These are phyloP conservation scores for Zonotrichia leucophrys DNA, from an alignment of 2,113 vertebrate species.

Conservation along the genomic window DNA sequence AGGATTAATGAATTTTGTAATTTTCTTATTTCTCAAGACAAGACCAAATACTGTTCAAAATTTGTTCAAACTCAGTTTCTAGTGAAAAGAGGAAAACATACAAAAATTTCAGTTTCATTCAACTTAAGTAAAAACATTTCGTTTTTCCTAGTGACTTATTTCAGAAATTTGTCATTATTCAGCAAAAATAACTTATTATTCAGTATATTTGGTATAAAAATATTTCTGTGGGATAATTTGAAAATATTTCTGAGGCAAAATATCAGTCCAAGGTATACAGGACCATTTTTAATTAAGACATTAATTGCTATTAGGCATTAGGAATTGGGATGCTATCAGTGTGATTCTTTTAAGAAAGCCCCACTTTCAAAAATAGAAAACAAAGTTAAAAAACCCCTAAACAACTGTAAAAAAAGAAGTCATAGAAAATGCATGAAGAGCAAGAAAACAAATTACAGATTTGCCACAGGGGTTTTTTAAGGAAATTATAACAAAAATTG, in stretches of 20 bases:
- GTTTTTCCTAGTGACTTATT: not conserved
- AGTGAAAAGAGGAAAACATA: not conserved
- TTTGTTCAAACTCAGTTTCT: not conserved
- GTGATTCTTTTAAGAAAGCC: not conserved
- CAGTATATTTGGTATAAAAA: not conserved
- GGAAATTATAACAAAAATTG: not conserved
- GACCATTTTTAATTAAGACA: not conserved
- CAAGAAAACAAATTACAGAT: not conserved
- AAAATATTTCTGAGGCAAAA: not conserved
- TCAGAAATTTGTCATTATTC: not conserved
- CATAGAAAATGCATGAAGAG: fast-evolving
- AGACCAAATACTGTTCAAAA: not conserved
- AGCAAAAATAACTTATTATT: not conserved
- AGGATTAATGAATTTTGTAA: not conserved
- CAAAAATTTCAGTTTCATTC: not conserved
- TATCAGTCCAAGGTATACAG: not conserved
- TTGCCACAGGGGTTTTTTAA: not conserved
- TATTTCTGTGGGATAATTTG: not conserved
- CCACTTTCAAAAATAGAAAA: not conserved
- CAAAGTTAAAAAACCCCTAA: not conserved
- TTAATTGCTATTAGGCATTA: not conserved
- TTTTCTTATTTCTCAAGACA: not conserved
- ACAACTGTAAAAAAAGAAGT: not conserved
- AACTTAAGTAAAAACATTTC: not conserved
- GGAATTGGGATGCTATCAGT: not conserved